Base-by-base conservation (phyloP, 2,888 invertebrate species). In the Sphecodes monilicornis region DNA sequence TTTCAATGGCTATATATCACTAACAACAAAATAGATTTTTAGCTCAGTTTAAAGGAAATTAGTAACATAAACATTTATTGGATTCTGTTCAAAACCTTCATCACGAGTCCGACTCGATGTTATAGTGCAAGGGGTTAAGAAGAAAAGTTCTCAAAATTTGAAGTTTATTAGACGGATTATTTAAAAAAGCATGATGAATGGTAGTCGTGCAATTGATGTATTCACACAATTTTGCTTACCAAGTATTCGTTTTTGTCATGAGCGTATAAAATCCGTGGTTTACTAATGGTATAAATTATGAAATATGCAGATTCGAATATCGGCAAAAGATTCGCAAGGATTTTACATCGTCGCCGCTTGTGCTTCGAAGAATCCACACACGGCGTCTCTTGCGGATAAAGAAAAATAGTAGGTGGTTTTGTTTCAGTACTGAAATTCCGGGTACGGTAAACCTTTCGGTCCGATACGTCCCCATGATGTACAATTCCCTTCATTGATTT, bases 401-500 rank as follows among this genome's bases (percentile, higher is more conserved):
- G 29, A 72, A 60, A 60, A 69, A 50, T 32, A 46, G 70, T 26
- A 26, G n/a, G 36, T 66, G 29, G 36, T 54, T 60, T 60, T 43
- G 32, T 43, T n/a, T 66, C 29, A n/a, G 26, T 26, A n/a, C 22
- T 10, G 57, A 70, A 73, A 82, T 72, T 72, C 72, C 43, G 66
- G 50, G 57, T 46, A 50, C 81, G 50, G 71, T 76, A 66, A 78
- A 72, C 74, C 68, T 57, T 66, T 79, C 32, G 85, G 43, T 68
- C 46, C 83, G 72, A 81, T 79, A 75, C 80, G 72, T 82, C 60
- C 68, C 80, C 71, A 68, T 66, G 71, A 72, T 76, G 81, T 75
- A 84, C 74, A 87, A 83, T 80, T 82, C 78, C 80, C 80, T 80
- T 84, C 88, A 88, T 89, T 87, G 90, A 89, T 89, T 89, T 89